Evolutionary conservation across 92 coral and sea anemone genomes (phyloP).

Genomic region (Isaurus tuberculatus): DNA sequence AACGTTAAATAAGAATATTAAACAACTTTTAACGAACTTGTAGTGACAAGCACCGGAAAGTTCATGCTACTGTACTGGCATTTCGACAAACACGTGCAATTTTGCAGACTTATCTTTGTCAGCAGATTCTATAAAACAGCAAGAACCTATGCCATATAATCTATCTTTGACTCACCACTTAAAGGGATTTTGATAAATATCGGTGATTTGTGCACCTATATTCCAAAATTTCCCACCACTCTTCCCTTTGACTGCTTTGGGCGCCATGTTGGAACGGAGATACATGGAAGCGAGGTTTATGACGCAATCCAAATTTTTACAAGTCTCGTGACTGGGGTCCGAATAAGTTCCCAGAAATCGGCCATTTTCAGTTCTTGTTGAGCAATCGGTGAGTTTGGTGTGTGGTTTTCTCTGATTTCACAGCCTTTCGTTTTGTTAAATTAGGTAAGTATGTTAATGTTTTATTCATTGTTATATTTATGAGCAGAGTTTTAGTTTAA

Average conservation of each 20-base stretch:
- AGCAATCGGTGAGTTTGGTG: conserved; percentile 51
- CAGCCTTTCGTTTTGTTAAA: conserved; percentile 45
- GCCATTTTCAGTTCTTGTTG: conserved; percentile 74
- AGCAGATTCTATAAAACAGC: not conserved
- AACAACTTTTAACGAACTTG: not conserved
- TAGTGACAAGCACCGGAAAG: conserved; percentile 13
- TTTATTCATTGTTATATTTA: not conserved
- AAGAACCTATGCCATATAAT: not conserved
- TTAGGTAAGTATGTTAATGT: conserved; percentile 3
- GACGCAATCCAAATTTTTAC: conserved; percentile 74
- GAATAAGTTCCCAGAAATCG: conserved; percentile 69
- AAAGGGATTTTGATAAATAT: conserved; percentile 87
- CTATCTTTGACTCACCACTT: conserved; percentile 77
- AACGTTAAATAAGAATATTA: not conserved
- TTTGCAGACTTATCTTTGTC: not conserved
- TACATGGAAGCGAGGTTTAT: conserved; percentile 54
- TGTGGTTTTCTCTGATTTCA: conserved; percentile 40
- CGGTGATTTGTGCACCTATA: conserved; percentile 71
- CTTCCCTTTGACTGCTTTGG: conserved; percentile 66
- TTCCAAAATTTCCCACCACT: conserved; percentile 52
- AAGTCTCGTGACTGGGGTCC: conserved; percentile 74
- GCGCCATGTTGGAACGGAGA: conserved; percentile 76
- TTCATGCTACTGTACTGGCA: not conserved
- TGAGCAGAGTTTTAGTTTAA: not conserved
- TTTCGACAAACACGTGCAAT: not conserved